Evolutionary conservation across 1,140 invertebrate genomes (phyloP), one percentile per base, ranked within the genome.

Genomic region (Chironomus striatipennis): DNA sequence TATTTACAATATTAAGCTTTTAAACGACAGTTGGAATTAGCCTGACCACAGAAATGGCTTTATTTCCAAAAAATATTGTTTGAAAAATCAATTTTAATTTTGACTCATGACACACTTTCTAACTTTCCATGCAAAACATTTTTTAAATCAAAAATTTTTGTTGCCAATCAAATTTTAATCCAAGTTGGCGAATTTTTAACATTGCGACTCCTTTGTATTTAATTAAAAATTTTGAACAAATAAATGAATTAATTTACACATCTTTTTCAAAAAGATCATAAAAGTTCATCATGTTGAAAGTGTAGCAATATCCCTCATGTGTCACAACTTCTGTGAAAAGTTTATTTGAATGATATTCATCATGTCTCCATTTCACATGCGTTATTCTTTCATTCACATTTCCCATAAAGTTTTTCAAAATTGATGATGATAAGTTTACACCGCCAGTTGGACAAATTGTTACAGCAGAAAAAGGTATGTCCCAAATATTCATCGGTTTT

Each of bases 381-480:
- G 65, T 70, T 9, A 70, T 70, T 70, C 65, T 18, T 70, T 70
- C 18, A 18, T 70, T 17, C 4, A 20, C 18, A 18, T 7, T 20
- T 17, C 17, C 65, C 7, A 17, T 70, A 12, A 70, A 70, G 18
- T 70, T 70, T 70, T 21, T 70, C 6, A 70, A 20, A 18, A 17
- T 5, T 12, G 6, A 1, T 7, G n/a, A 17, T 9, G 18, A 20
- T 70, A 9, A 18, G 10, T 20, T 20, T 3, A 20, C 5, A 8
- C 65, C 65, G 7, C 17, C 65, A 70, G 5, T 70, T 6, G 86
- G 84, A 76, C 88, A 89, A 18, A 89, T 82, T 0, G 87, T 88
- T 15, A 89, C 83, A 0, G 87, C 85, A 8, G 88, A 87, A 76
- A 88, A 89, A 2, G 88, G 87, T 70, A 89, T 86, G 78, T 88